Evolutionary conservation across 2,888 invertebrate genomes (phyloP), one percentile per base, ranked within the genome.

Genomic region (Platycnemis pennipes): DNA sequence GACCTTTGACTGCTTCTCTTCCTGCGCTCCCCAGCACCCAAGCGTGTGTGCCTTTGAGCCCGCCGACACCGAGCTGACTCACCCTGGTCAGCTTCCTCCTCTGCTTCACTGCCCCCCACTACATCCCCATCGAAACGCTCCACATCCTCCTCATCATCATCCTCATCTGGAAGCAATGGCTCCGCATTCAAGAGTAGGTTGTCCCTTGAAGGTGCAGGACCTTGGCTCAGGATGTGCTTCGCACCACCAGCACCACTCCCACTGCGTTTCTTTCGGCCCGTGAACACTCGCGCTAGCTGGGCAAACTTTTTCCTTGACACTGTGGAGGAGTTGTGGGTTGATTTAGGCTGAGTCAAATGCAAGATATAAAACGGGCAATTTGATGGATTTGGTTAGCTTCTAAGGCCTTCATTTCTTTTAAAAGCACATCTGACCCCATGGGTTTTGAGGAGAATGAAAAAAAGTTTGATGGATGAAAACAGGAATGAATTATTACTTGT

Each of bases 221-320:
- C 95, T 91, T 95, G 95, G 91, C 95, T 95, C 56, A 95, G 94
- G 89, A 95, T 95, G 63, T 94, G 94, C 86, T 95, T 95, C 19
- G 95, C 95, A 11, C 94, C 94, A 96, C 96, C 91, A 96, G 96
- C 95, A 96, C 96, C 95, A 96, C 95, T 91, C 96, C 95, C 96
- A 97, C 95, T 94, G 96, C 96, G 94, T 96, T 97, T 97, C 94
- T 97, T 97, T 22, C 97, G 97, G 94, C 98, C 97, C 16, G 98
- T 97, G 96, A 98, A 98, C 95, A 98, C 98, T 95, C 98, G 97
- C 13, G 98, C 98, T 95, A 98, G 96, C 96, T 98, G 98, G 44
- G 98, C 97, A 96, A 98, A 98, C 96, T 98, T 98, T 96, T 98
- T 98, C 95, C 98, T 97, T 13, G 98, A 98, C 95, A 98, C 98